Percentiles rank a stretch among this genome's conserved stretches.
These are phyloP conservation scores for Cryptus armator DNA, from an alignment of 2,888 invertebrate genomes.

Conservation along the genomic window DNA sequence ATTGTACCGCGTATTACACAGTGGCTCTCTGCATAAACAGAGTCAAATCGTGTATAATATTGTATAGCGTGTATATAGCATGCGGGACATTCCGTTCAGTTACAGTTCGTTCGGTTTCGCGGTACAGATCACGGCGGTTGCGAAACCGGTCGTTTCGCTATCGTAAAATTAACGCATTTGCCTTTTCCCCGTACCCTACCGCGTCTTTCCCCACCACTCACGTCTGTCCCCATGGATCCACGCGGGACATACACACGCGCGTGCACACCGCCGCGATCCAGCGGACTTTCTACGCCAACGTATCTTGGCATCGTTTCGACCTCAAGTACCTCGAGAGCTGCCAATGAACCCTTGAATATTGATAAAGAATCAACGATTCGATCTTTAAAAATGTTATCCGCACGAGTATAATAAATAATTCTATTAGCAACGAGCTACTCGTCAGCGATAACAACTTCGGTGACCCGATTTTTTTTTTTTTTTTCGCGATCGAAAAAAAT, in stretches of 20 bases:
- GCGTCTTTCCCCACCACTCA: constrained; percentile 18
- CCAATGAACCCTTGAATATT: constrained; percentile 20
- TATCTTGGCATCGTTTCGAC: background rate
- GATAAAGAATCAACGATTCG: background rate
- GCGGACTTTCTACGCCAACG: constrained; percentile 26
- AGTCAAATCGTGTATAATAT: background rate
- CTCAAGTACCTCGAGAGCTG: background rate
- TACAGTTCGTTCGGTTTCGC: constrained; percentile 48
- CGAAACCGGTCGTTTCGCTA: constrained; percentile 65
- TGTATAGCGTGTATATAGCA: background rate
- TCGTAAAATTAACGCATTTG: constrained; percentile 66
- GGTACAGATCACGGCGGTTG: constrained; percentile 62
- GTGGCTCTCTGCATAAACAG: background rate
- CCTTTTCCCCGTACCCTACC: constrained; percentile 17
- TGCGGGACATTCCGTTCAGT: constrained; percentile 59
- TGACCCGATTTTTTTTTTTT: background rate
- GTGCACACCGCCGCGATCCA: background rate
- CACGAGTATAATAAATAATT: background rate
- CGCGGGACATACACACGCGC: constrained; percentile 1
- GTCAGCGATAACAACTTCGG: background rate
- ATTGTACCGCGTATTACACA: background rate
- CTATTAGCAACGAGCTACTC: background rate
- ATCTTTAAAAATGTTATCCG: background rate
- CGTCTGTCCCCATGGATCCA: background rate
- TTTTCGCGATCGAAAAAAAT: too few species aligned